Conservation (phyloP, 2,113 vertebrate species). For the Dolichotis patagonum region DNA sequence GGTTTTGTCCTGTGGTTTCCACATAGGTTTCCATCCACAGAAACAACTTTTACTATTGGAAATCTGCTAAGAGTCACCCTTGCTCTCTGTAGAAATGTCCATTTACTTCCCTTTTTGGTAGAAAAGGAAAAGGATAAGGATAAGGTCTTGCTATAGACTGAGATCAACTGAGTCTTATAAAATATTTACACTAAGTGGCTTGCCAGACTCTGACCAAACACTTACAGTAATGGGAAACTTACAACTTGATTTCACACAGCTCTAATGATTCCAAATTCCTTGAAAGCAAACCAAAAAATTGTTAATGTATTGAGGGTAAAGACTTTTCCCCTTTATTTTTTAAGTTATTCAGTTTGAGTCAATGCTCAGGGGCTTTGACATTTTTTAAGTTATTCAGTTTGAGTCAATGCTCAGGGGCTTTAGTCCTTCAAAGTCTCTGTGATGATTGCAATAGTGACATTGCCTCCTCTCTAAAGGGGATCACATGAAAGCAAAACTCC, state of each 20-base stretch:
- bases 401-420: neutral
- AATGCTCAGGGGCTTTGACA: neutral
- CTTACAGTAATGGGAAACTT: constrained; percentile 8
- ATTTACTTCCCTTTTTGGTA: neutral
- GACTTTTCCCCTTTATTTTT: neutral
- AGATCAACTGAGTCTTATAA: neutral
- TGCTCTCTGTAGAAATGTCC: neutral
- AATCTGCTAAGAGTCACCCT: neutral
- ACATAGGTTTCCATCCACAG: neutral
- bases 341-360: constrained; percentile 20
- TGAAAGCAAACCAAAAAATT: constrained; percentile 55
- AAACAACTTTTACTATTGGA: neutral
- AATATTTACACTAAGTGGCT: neutral
- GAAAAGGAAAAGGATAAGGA: neutral
- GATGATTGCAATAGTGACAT: neutral
- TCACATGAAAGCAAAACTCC: neutral
- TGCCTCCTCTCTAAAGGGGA: neutral
- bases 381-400: constrained; percentile 36
- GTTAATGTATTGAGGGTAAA: neutral
- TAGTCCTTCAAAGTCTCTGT: constrained; percentile 28
- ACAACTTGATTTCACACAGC: constrained; percentile 18
- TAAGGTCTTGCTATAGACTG: neutral
- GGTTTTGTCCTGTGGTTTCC: neutral
- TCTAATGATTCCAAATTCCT: constrained; percentile 42
- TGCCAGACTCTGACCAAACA: constrained; percentile 44